A percentile compares a stretch with the other conserved stretches of the same genome.
phyloP scores from a whole-genome alignment of 2,113 vertebrate genomes.

The Lepisosteus oculatus region DNA sequence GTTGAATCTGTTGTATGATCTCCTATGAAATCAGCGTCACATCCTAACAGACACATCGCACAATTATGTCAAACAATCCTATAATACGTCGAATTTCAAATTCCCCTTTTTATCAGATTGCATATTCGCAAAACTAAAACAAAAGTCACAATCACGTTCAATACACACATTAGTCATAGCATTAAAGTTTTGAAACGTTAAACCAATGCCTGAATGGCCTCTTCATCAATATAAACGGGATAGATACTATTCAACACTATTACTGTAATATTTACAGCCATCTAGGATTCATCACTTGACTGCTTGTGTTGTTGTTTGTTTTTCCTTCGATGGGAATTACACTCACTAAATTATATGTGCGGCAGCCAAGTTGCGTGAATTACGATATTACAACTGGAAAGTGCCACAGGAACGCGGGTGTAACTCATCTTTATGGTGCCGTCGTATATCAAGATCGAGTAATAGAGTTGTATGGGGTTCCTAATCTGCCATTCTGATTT shows the following conservation, averaged over 20 bases:
- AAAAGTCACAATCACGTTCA: too few species aligned
- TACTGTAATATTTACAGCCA: neutral
- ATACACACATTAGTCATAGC: too few species aligned
- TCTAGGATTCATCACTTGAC: neutral
- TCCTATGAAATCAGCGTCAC: too few species aligned
- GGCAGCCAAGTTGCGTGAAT: constrained; percentile 43
- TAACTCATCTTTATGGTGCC: constrained; percentile 63
- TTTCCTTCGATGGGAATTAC: constrained; percentile 33
- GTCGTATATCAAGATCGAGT: constrained; percentile 59
- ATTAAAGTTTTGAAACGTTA: too few species aligned
- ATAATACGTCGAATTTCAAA: too few species aligned
- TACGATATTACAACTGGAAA: constrained; percentile 35
- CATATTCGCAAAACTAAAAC: too few species aligned
- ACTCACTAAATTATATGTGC: constrained; percentile 41
- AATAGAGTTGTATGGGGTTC: constrained; percentile 64
- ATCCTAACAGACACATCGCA: too few species aligned
- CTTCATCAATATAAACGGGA: neutral
- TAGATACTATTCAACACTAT: too few species aligned
- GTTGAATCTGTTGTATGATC: too few species aligned
- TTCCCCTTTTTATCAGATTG: too few species aligned
- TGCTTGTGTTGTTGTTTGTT: constrained; percentile 2
- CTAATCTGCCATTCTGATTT: constrained; percentile 68
- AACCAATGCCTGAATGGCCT: neutral
- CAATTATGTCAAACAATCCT: too few species aligned
- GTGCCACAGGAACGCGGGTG: constrained; percentile 44